These are phyloP conservation scores for Sebastes diaconus DNA, from an alignment of 2,797 vertebrate genomes.

Conservation along the genomic window DNA sequence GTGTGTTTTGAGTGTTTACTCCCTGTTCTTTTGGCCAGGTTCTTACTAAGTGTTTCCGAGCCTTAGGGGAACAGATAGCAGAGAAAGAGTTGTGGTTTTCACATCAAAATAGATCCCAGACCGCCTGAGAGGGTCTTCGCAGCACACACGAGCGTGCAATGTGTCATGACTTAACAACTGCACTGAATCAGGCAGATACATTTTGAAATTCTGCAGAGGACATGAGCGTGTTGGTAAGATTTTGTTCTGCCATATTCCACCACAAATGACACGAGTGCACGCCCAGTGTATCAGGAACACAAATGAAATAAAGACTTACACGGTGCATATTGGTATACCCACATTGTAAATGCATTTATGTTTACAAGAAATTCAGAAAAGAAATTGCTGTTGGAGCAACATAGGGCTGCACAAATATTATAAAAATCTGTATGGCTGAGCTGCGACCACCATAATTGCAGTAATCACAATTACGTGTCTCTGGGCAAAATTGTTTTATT, in stretches of 20 bases:
- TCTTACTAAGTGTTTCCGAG: slow-evolving; percentile 57
- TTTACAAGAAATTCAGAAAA: not conserved
- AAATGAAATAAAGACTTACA: not conserved
- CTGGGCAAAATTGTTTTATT: not conserved
- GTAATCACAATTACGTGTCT: not conserved
- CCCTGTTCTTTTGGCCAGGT: slow-evolving; percentile 62
- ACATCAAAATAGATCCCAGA: slow-evolving; percentile 56
- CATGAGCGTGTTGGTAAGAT: slow-evolving; percentile 11
- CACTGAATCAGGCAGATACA: slow-evolving; percentile 15
- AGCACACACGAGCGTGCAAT: slow-evolving; percentile 23
- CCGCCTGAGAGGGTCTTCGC: slow-evolving; percentile 19
- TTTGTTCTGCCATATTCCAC: slow-evolving; percentile 20
- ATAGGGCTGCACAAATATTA: not conserved
- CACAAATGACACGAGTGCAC: slow-evolving; percentile 11
- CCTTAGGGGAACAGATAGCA: slow-evolving; percentile 53
- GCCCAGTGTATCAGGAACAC: not conserved
- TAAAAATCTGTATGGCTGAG: not conserved
- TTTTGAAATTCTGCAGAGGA: slow-evolving; percentile 35
- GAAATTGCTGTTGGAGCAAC: not conserved
- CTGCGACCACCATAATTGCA: not conserved
- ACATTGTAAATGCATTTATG: not conserved
- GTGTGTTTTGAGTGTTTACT: slow-evolving; percentile 45
- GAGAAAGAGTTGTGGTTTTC: slow-evolving; percentile 62
- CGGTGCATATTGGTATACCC: not conserved
- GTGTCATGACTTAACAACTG: slow-evolving; percentile 34